Percentiles rank a stretch among this genome's conserved stretches.
These are phyloP conservation scores for Euschistus heros DNA, from an alignment of 1,140 invertebrate genomes.

Conservation along the genomic window DNA sequence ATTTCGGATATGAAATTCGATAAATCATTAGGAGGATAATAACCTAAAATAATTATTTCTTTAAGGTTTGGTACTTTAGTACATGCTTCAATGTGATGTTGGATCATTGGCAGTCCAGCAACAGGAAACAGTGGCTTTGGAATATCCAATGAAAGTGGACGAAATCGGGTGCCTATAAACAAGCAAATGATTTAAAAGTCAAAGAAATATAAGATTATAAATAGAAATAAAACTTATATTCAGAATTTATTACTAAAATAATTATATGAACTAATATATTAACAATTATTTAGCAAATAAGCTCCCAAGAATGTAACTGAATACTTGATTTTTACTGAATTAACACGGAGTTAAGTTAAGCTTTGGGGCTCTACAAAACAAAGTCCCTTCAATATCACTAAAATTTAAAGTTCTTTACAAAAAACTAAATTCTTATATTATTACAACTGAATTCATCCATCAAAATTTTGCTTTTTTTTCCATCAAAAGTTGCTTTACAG, in stretches of 20 bases:
- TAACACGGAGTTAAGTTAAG: not conserved
- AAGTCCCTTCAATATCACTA: too few species aligned
- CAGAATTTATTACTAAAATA: not conserved
- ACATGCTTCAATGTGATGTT: constrained; percentile 96
- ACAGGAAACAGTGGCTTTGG: constrained; percentile 96
- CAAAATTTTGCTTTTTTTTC: too few species aligned
- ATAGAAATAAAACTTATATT: not conserved
- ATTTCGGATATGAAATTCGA: constrained; percentile 74
- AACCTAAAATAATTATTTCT: constrained; percentile 91
- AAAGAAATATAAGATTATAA: not conserved
- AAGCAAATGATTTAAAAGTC: not conserved
- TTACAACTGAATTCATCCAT: too few species aligned
- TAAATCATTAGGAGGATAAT: constrained; percentile 73
- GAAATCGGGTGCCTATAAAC: constrained; percentile 79
- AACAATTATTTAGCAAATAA: not conserved
- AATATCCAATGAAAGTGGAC: constrained; percentile 88
- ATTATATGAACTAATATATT: not conserved
- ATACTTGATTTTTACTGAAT: not conserved
- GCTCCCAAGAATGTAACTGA: not conserved
- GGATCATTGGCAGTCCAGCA: constrained; percentile 85
- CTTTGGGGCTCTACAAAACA: too few species aligned
- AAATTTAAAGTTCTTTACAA: too few species aligned
- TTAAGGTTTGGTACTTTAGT: constrained; percentile 61
- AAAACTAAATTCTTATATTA: too few species aligned
- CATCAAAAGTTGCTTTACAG: too few species aligned